A percentile compares a stretch with the other conserved stretches of the same genome.
These are phyloP conservation scores for Drosophila mimica DNA, from an alignment of 2,888 invertebrate species.

Conservation along the genomic window DNA sequence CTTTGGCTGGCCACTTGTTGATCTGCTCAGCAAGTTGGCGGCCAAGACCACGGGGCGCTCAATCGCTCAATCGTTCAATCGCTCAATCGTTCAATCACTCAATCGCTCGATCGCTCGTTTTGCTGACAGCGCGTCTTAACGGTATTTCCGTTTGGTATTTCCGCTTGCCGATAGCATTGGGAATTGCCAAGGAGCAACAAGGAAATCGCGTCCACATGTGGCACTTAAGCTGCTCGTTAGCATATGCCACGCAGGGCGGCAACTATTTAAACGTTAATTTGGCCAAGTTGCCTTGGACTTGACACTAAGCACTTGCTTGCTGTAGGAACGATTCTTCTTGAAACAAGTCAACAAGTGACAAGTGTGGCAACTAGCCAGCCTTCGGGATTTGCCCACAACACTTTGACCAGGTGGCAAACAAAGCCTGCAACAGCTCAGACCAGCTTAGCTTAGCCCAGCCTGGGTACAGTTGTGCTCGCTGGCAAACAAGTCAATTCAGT, in stretches of 20 bases:
- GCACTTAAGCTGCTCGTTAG: slow-evolving; percentile 43
- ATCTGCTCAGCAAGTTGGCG: slow-evolving; percentile 55
- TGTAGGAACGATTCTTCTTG: slow-evolving; percentile 9
- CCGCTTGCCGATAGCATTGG: slow-evolving; percentile 24
- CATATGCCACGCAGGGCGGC: slow-evolving; percentile 29
- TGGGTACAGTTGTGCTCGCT: slow-evolving; percentile 42
- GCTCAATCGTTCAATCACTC: neutral
- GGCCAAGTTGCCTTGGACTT: slow-evolving; percentile 17
- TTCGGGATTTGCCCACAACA: slow-evolving; percentile 30
- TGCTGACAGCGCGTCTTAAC: neutral
- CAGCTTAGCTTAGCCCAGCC: neutral
- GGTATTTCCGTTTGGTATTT: slow-evolving; percentile 53
- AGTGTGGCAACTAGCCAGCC: slow-evolving; percentile 14
- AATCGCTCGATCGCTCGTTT: neutral
- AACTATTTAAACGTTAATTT: slow-evolving; percentile 58
- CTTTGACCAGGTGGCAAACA: slow-evolving; percentile 17
- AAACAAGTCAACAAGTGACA: slow-evolving; percentile 17
- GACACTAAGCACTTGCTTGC: slow-evolving; percentile 19
- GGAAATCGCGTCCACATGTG: slow-evolving; percentile 41
- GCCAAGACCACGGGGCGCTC: slow-evolving; percentile 26
- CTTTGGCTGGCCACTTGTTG: slow-evolving; percentile 58
- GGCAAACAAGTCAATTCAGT: slow-evolving; percentile 3
- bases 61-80: neutral
- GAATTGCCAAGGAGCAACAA: slow-evolving; percentile 34
- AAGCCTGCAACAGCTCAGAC: neutral